Evolutionary conservation across 2,888 invertebrate species (phyloP).

Genomic region (Thereva unica): DNA sequence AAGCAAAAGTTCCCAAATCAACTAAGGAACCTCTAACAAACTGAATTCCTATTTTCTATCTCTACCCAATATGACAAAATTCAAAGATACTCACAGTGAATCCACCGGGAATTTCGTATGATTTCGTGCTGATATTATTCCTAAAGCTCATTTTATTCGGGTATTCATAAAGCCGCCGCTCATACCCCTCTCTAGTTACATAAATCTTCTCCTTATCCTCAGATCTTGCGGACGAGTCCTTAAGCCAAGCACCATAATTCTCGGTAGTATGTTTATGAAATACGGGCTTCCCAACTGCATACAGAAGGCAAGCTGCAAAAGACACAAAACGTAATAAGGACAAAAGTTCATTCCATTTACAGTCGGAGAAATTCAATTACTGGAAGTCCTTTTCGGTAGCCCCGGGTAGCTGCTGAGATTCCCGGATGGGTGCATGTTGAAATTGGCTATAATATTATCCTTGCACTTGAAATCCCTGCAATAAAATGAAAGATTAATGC

Average conservation of each 20-base stretch:
- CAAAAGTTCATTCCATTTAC: not conserved
- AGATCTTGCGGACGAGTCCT: slow-evolving; percentile 63
- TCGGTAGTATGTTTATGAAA: slow-evolving; percentile 80
- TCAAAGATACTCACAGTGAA: slow-evolving; percentile 55
- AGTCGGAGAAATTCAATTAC: slow-evolving; percentile 46
- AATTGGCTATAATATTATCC: slow-evolving; percentile 63
- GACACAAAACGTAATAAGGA: not conserved
- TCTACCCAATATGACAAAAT: too few species aligned
- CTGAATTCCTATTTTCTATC: too few species aligned
- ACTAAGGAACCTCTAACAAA: too few species aligned
- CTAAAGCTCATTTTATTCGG: slow-evolving; percentile 72
- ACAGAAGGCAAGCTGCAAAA: slow-evolving; percentile 77
- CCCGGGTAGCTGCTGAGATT: slow-evolving; percentile 64
- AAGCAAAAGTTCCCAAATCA: too few species aligned
- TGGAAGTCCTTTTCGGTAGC: slow-evolving; percentile 57
- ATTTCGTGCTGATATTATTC: slow-evolving; percentile 62
- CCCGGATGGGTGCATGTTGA: slow-evolving; percentile 64
- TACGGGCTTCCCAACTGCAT: slow-evolving; percentile 92
- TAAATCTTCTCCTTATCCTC: slow-evolving; percentile 71
- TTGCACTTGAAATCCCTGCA: slow-evolving; percentile 62
- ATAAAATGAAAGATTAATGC: slow-evolving; percentile 6
- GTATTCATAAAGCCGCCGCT: slow-evolving; percentile 76
- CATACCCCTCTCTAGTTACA: slow-evolving; percentile 79
- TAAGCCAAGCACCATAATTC: slow-evolving; percentile 82
- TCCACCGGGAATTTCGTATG: slow-evolving; percentile 54